Percentiles rank a stretch among this genome's conserved stretches.
Conservation (phyloP, 2,797 vertebrate genomes). For the Tolypeutes matacus region DNA sequence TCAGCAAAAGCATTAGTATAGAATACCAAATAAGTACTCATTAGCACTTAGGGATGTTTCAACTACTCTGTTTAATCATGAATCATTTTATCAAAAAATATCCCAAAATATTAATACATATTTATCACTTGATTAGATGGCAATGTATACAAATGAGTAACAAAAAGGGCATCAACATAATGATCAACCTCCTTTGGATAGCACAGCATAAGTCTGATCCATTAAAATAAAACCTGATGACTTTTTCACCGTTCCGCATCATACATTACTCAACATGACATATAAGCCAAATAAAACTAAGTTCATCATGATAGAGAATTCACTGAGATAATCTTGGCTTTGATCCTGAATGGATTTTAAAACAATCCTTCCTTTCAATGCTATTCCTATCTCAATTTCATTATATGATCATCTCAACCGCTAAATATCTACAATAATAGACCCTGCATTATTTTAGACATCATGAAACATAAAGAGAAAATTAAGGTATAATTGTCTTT, state of each 20-base stretch:
- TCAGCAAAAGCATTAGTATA: slow-evolving; percentile 76
- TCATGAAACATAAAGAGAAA: slow-evolving; percentile 36
- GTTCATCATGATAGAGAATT: slow-evolving; percentile 53
- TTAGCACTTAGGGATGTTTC: slow-evolving; percentile 74
- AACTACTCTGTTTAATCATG: slow-evolving; percentile 46
- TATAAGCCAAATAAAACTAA: slow-evolving; percentile 64
- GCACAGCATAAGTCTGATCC: not conserved
- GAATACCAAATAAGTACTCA: slow-evolving; percentile 81
- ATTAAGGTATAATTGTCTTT: slow-evolving; percentile 39
- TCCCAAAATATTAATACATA: slow-evolving; percentile 41
- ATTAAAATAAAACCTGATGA: slow-evolving; percentile 26
- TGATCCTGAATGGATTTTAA: slow-evolving; percentile 52
- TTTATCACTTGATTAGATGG: not conserved
- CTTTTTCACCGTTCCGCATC: slow-evolving; percentile 33
- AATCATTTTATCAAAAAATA: slow-evolving; percentile 12
- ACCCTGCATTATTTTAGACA: slow-evolving; percentile 28
- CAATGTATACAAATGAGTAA: not conserved
- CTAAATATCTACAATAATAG: slow-evolving; percentile 26
- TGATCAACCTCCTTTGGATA: slow-evolving; percentile 4
- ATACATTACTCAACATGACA: slow-evolving; percentile 51
- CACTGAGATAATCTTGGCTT: slow-evolving; percentile 59
- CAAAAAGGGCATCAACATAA: slow-evolving; percentile 40
- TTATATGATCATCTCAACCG: slow-evolving; percentile 29
- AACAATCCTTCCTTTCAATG: slow-evolving; percentile 60
- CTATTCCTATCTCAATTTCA: slow-evolving; percentile 67